Conservation (phyloP, 2,888 invertebrate species). For the Homarus gammarus region DNA sequence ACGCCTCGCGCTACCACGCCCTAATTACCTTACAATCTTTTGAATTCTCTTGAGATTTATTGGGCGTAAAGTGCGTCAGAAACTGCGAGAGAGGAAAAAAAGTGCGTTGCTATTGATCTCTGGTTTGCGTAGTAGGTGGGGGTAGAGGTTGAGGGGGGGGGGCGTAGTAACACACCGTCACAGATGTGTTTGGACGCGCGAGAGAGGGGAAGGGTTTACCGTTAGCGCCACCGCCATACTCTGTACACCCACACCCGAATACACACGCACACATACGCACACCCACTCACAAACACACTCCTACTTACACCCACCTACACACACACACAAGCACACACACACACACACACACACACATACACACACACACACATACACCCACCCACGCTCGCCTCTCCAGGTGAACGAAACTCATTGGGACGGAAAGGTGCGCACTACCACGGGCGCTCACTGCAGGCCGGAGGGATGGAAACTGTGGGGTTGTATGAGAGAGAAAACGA, state of each 20-base stretch:
- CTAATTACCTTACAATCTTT: not conserved
- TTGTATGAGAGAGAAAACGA: conserved; percentile 3
- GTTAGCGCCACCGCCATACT: too few species aligned
- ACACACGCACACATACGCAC: conserved; percentile 11
- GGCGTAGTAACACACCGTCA: not conserved
- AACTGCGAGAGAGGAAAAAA: not conserved
- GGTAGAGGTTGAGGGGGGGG: too few species aligned
- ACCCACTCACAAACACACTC: conserved; percentile 16
- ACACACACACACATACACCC: conserved; percentile 17
- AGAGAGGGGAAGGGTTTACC: too few species aligned
- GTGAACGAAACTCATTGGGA: conserved; percentile 47
- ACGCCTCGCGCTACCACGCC: not conserved
- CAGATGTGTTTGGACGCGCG: too few species aligned
- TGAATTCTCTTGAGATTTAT: conserved; percentile 3
- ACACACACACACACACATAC: conserved; percentile 13
- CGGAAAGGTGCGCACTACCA: conserved; percentile 31
- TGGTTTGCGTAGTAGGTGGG: not conserved
- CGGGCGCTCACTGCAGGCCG: not conserved
- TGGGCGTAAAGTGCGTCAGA: not conserved
- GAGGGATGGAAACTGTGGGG: conserved; percentile 11
- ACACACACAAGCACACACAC: not conserved
- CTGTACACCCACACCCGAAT: not conserved
- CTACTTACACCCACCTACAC: conserved; percentile 12
- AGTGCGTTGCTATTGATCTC: conserved; percentile 9
- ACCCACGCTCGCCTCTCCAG: conserved; percentile 26